Evolutionary conservation across 2,888 invertebrate species (phyloP), one percentile per base, ranked within the genome.

Genomic region (Himalopsyche kuldschensis): DNA sequence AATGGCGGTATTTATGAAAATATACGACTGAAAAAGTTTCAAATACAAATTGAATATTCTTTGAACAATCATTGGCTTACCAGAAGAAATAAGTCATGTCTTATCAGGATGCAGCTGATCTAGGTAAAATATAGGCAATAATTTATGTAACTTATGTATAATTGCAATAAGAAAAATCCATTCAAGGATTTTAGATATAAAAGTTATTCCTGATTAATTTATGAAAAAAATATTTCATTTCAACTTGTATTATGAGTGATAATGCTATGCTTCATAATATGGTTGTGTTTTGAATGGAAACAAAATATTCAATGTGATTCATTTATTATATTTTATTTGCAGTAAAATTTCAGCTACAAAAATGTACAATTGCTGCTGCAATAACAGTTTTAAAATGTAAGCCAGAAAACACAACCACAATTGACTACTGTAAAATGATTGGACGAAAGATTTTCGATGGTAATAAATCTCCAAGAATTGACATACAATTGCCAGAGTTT

Each of bases 311-410:
- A 11, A 41, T 41, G 3, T 69, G 11, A 69, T 69, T 69, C 11
- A 69, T 27, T 30, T 30, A 55, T 27, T 30, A 0, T 75, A 41
- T 78, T 48, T 79, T 20, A 76, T 82, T 83, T 76, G 15, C 69
- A 86, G 86, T 69, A 0, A 63, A 63, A 32, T 55, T 75, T 35
- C 35, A 31, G 4, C 4, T 80, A n/a, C 55, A 79, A 77, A 86
- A 86, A 82, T 80, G 30, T 35, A 32, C 35, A 6, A 81, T 78
- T 17, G 81, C 84, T 46, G 27, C 77, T 5, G 86, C 85, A 31
- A 75, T 86, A 63, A 75, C 55, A 15, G 63, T 85, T 78, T 78
- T 85, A 24, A 86, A 86, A 80, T 31, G 69, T 35, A 86, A 86
- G 78, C 86, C 86, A n/a, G 17, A n/a, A 41, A 48, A 84, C 35